A percentile compares a stretch with the other conserved stretches of the same genome.
These are phyloP conservation scores for Phymorhynchus buccinoides DNA, from an alignment of 1,140 invertebrate species.

Conservation along the genomic window DNA sequence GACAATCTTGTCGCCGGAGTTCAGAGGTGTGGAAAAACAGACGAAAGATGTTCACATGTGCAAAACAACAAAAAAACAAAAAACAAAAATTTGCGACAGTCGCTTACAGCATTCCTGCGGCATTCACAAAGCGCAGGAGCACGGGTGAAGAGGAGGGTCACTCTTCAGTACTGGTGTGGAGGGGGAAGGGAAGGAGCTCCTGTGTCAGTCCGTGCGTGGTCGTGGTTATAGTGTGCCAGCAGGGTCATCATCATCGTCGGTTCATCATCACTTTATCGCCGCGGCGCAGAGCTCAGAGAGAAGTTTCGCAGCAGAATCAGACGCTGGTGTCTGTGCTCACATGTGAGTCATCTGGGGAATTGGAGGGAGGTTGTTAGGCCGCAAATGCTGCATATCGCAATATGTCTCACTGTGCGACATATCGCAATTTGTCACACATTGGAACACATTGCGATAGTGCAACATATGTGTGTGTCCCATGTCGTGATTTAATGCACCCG, in stretches of 20 bases:
- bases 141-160: constrained; percentile 54
- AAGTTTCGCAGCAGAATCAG: constrained; percentile 48
- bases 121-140: constrained; percentile 63
- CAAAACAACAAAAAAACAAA: too few species aligned
- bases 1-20: constrained; percentile 26
- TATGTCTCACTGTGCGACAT: too few species aligned
- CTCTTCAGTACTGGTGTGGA: constrained; percentile 7
- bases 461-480: too few species aligned
- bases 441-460: too few species aligned
- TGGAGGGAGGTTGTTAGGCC: too few species aligned
- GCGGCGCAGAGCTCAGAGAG: constrained; percentile 33
- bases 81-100: constrained; percentile 68
- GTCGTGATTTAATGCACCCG: too few species aligned
- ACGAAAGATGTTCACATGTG: constrained; percentile 64
- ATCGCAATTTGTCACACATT: too few species aligned
- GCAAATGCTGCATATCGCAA: too few species aligned
- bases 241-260: background rate
- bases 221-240: background rate
- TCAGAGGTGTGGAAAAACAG: constrained; percentile 65
- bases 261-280: too few species aligned
- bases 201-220: constrained; percentile 14
- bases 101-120: constrained; percentile 62
- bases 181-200: constrained; percentile 1
- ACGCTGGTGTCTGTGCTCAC: constrained; percentile 42
- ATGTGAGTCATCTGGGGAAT: constrained; percentile 11